phyloP scores from a whole-genome alignment of 2,888 invertebrate species.

The Thecophora atra region DNA sequence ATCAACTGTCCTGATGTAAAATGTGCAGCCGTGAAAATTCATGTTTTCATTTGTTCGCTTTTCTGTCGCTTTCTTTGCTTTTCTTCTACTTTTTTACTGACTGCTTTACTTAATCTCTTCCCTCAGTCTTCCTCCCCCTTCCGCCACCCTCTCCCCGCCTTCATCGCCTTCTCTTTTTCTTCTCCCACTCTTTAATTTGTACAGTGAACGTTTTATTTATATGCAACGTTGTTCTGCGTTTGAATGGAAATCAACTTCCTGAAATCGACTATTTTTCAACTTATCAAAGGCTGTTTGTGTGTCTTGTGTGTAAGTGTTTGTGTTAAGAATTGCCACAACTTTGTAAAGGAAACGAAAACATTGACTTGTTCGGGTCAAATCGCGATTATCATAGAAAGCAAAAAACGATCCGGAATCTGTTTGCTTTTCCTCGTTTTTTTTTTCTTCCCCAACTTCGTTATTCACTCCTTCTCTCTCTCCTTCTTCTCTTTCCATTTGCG shows the following conservation, averaged over 20 bases:
- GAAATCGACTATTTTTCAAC: constrained; percentile 32
- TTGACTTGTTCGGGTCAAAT: constrained; percentile 19
- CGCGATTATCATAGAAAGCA: constrained; percentile 25
- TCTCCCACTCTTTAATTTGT: constrained; percentile 1
- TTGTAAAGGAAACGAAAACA: constrained; percentile 3
- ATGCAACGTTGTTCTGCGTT: constrained; percentile 26
- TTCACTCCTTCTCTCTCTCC: not conserved
- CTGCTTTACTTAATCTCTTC: not conserved
- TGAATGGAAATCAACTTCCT: constrained; percentile 32
- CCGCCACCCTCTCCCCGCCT: not conserved
- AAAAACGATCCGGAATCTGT: not conserved
- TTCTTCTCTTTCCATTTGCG: not conserved
- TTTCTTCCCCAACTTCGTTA: not conserved
- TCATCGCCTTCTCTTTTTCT: not conserved
- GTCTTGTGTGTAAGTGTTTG: constrained; percentile 12
- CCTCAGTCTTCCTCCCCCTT: not conserved
- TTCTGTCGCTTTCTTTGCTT: constrained; percentile 1
- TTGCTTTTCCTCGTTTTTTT: not conserved
- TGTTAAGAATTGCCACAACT: constrained; percentile 5
- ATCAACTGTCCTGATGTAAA: not conserved
- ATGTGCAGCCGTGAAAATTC: not conserved
- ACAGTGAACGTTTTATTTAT: constrained; percentile 25
- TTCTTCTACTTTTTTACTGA: not conserved
- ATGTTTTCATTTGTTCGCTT: not conserved
- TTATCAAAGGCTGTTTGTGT: not conserved